A percentile compares a stretch with the other conserved stretches of the same genome.
Evolutionary conservation across 2,797 vertebrate genomes (phyloP).

Genomic region (Acanthis flammea): DNA sequence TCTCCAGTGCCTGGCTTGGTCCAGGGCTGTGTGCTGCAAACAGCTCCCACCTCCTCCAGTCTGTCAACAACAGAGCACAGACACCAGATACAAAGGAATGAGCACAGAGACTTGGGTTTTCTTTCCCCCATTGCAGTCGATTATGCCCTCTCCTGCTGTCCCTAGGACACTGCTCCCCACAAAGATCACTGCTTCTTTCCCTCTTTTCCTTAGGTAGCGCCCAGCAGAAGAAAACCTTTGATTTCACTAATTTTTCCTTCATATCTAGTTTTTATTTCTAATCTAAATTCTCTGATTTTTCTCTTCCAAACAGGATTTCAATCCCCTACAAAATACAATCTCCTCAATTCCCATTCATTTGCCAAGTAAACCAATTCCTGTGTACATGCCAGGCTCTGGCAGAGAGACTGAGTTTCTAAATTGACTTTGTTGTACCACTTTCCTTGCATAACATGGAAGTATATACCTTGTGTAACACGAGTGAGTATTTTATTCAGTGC

Average conservation of each 20-base stretch:
- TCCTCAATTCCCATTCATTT: conserved; percentile 34
- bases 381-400: neutral
- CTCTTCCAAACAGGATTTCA: conserved; percentile 32
- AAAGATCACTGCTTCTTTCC: neutral
- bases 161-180: neutral
- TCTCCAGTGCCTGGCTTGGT: neutral
- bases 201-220: neutral
- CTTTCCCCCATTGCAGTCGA: neutral
- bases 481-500: neutral
- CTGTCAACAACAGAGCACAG: neutral
- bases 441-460: neutral
- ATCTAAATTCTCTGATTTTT: neutral
- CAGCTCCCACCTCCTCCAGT: neutral
- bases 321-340: neutral
- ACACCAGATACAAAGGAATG: neutral
- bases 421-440: conserved; percentile 15
- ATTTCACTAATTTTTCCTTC: neutral
- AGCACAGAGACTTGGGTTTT: too few species aligned
- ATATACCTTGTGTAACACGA: neutral
- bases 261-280: neutral
- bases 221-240: neutral
- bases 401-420: conserved; percentile 9
- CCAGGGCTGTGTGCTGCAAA: neutral
- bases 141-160: neutral
- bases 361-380: conserved; percentile 44